These are phyloP conservation scores for Gasterosteus nipponicus DNA, from an alignment of 2,113 vertebrate species.

Conservation along the genomic window DNA sequence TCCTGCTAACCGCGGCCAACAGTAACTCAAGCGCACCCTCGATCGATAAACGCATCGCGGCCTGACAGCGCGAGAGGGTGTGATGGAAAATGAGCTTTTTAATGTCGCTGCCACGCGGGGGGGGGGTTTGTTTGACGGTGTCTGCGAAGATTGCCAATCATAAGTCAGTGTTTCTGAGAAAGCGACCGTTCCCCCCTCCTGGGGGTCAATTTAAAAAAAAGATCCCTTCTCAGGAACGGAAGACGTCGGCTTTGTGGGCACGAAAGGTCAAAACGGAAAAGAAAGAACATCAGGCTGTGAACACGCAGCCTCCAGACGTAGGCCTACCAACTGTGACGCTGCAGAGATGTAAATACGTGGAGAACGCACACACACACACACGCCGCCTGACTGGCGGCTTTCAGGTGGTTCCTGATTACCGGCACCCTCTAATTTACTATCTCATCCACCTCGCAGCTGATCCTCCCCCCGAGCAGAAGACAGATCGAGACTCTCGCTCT, in stretches of 20 bases:
- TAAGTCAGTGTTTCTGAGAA: constrained; percentile 25
- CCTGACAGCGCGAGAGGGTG: constrained; percentile 34
- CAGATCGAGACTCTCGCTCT: constrained; percentile 31
- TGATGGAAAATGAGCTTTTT: constrained; percentile 35
- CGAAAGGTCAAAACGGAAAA: background rate
- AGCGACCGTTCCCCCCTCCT: background rate
- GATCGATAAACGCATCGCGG: constrained; percentile 8
- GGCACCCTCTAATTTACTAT: constrained; percentile 49
- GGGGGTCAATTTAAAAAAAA: background rate
- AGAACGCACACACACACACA: background rate
- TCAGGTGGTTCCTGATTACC: constrained; percentile 25
- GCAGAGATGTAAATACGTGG: background rate
- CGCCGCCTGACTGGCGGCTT: background rate
- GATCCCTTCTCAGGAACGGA: background rate
- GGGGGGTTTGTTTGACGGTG: background rate
- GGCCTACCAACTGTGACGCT: background rate
- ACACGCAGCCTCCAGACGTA: background rate
- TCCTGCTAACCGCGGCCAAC: constrained; percentile 11
- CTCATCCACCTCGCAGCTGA: constrained; percentile 36
- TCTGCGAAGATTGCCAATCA: constrained; percentile 5
- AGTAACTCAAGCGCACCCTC: constrained; percentile 13
- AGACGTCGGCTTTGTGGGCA: background rate
- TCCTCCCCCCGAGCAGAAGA: constrained; percentile 20
- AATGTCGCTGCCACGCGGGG: background rate
- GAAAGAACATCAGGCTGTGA: background rate